phyloP scores from a whole-genome alignment of 2,113 vertebrate species.

The Siniperca chuatsi region DNA sequence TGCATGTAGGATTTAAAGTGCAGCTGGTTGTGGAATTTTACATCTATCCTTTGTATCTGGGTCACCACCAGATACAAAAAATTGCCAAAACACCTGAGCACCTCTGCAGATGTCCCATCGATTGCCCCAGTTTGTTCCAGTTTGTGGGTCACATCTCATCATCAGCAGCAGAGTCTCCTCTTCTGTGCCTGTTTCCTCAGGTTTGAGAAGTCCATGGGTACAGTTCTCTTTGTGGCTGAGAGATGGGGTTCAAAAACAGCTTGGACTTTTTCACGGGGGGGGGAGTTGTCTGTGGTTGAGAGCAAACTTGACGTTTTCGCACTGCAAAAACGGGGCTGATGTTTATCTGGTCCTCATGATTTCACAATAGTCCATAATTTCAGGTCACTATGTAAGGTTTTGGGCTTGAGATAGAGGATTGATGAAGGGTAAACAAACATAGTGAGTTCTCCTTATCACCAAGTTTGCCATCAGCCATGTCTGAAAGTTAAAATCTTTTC shows the following conservation, averaged over 20 bases:
- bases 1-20: slow-evolving; percentile 78
- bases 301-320: background rate
- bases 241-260: slow-evolving; percentile 23
- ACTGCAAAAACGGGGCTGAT: slow-evolving; percentile 16
- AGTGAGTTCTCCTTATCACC: background rate
- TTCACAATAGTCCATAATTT: slow-evolving; percentile 46
- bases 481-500: background rate
- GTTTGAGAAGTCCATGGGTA: slow-evolving; percentile 32
- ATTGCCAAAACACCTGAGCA: slow-evolving; percentile 30
- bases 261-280: background rate
- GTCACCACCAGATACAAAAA: slow-evolving; percentile 49
- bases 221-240: slow-evolving; percentile 15
- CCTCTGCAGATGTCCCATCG: slow-evolving; percentile 35
- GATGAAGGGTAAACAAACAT: background rate
- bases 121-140: background rate
- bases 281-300: background rate
- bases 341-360: slow-evolving; percentile 46
- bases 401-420: slow-evolving; percentile 27
- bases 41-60: slow-evolving; percentile 51
- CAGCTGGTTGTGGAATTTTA: slow-evolving; percentile 79
- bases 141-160: slow-evolving; percentile 14
- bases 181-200: slow-evolving; percentile 32
- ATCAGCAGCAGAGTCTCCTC: slow-evolving; percentile 11
- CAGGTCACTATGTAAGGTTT: slow-evolving; percentile 2
- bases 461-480: background rate